Evolutionary conservation across 1,140 invertebrate species (phyloP).

Genomic region (Calycopis cecrops): DNA sequence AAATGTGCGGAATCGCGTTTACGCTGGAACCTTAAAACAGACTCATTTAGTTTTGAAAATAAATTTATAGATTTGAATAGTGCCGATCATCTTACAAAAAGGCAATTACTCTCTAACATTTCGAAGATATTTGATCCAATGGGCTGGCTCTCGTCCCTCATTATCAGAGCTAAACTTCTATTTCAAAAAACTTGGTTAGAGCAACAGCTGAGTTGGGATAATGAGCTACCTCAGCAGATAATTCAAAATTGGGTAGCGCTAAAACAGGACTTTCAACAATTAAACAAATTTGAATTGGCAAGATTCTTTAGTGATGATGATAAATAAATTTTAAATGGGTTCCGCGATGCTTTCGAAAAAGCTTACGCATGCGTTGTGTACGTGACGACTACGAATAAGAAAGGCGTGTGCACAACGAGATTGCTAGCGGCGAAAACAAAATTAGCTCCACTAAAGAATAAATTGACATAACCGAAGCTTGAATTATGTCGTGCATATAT

Average conservation of each 20-base stretch:
- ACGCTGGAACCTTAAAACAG: conserved; percentile 9
- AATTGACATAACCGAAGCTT: conserved; percentile 18
- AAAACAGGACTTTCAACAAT: conserved; percentile 15
- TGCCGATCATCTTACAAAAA: conserved; percentile 7
- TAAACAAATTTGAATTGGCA: conserved; percentile 14
- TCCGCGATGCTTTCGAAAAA: conserved; percentile 18
- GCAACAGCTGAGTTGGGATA: too few species aligned
- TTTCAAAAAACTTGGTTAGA: too few species aligned
- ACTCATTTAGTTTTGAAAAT: conserved; percentile 19
- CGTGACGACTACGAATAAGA: conserved; percentile 9
- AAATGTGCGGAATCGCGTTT: conserved; percentile 12
- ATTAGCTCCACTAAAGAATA: conserved; percentile 23
- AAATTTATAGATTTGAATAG: conserved; percentile 12
- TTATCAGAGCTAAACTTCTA: too few species aligned
- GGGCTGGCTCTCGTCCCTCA: too few species aligned
- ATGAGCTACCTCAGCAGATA: neutral
- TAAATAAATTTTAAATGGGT: conserved; percentile 16
- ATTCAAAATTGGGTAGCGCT: conserved; percentile 4
- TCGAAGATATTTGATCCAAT: too few species aligned
- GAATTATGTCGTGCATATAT: conserved; percentile 22
- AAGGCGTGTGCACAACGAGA: conserved; percentile 16
- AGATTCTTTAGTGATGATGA: conserved; percentile 15
- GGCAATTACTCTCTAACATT: too few species aligned
- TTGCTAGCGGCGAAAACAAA: conserved; percentile 25
- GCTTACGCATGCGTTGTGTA: conserved; percentile 19